Evolutionary conservation across 2,113 vertebrate genomes (phyloP).

Genomic region (Camelus dromedarius): DNA sequence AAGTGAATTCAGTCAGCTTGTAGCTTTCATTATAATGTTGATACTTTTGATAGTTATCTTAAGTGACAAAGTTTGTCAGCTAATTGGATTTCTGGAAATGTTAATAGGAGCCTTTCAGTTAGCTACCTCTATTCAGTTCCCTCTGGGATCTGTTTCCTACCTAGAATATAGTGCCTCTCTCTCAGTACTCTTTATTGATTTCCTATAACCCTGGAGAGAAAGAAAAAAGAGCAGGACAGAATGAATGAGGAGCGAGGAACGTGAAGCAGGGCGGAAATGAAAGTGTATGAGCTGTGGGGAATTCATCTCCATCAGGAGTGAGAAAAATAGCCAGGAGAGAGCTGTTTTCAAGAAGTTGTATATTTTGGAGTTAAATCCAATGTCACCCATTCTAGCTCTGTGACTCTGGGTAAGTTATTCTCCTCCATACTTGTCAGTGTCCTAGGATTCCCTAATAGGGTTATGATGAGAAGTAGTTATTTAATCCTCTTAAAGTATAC

Average conservation of each 20-base stretch:
- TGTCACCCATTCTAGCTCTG: neutral
- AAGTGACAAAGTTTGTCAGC: neutral
- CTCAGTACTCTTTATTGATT: neutral
- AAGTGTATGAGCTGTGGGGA: neutral
- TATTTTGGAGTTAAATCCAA: neutral
- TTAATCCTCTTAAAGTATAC: neutral
- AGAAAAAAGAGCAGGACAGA: neutral
- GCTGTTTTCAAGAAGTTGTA: neutral
- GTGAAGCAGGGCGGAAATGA: neutral
- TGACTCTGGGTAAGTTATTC: neutral
- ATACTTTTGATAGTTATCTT: neutral
- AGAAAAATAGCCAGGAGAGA: neutral
- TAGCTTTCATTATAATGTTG: neutral
- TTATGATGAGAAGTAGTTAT: neutral
- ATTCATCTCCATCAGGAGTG: neutral
- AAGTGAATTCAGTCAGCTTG: neutral
- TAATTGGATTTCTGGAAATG: constrained; percentile 63
- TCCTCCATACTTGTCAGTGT: neutral
- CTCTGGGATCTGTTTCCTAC: neutral
- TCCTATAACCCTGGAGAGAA: neutral
- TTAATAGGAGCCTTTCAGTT: neutral
- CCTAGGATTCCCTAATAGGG: neutral
- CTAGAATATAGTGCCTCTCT: neutral
- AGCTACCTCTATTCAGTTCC: neutral
- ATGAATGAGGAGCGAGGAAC: neutral